phyloP scores from a whole-genome alignment of 1,140 invertebrate species.

The Drosophila mauritiana region DNA sequence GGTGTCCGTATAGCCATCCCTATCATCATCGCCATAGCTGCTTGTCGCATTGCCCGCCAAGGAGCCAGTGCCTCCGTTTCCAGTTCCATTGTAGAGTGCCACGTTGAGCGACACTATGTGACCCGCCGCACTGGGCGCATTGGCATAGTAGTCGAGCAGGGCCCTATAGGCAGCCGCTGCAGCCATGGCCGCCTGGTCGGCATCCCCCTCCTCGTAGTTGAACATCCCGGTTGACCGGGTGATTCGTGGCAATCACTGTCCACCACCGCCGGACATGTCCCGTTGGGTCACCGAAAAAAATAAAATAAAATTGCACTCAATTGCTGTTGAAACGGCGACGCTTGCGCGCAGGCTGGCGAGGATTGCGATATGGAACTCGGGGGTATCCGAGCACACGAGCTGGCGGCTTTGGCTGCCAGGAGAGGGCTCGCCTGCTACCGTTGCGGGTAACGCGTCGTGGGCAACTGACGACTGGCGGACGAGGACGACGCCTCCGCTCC shows the following conservation, averaged over 20 bases:
- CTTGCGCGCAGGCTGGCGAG: slow-evolving; percentile 26
- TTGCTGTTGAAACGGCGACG: slow-evolving; percentile 20
- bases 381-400: slow-evolving; percentile 9
- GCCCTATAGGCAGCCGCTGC: slow-evolving; percentile 45
- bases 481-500: slow-evolving; percentile 11
- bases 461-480: slow-evolving; percentile 47
- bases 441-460: slow-evolving; percentile 61
- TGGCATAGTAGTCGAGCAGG: slow-evolving; percentile 63
- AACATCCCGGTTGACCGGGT: slow-evolving; percentile 18
- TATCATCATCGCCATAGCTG: background rate
- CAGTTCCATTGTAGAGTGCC: slow-evolving; percentile 31
- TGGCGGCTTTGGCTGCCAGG: slow-evolving; percentile 26
- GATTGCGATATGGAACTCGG: background rate
- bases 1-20: slow-evolving; percentile 2
- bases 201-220: slow-evolving; percentile 8
- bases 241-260: slow-evolving; percentile 4
- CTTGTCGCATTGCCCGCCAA: slow-evolving; percentile 2
- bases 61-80: background rate
- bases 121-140: slow-evolving; percentile 53
- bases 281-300: slow-evolving; percentile 6
- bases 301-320: background rate
- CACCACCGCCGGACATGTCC: slow-evolving; percentile 9
- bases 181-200: slow-evolving; percentile 24
- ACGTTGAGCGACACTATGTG: slow-evolving; percentile 64
- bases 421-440: slow-evolving; percentile 49